Evolutionary conservation across 1,140 invertebrate species (phyloP), one percentile per base, ranked within the genome.

Genomic region (Nylanderia fulva): DNA sequence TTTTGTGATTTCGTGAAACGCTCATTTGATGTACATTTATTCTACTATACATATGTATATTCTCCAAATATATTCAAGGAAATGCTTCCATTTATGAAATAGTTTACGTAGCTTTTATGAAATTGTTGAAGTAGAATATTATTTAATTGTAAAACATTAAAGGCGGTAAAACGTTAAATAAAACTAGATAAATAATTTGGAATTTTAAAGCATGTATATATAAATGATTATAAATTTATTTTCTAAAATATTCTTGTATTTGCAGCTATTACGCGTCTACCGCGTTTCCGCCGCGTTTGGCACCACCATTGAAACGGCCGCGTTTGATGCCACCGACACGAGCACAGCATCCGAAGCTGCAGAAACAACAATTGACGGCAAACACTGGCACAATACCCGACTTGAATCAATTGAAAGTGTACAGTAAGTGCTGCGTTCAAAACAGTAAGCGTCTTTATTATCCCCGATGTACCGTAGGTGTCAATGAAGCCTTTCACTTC

Each of bases 221-320:
- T 48, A 15, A 1, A 33, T 33, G n/a, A 48, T 18, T 45, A 13
- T 42, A 1, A 66, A 13, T 89, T 86, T 91, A 91, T 85, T 92
- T 94, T 85, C 18, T 48, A 72, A 71, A 82, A 82, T 29, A 58
- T 33, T 27, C 52, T 58, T 58, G 36, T 60, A 27, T 39, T 82
- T 72, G 66, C 93, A 96, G 96, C 93, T 96, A 96, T 93, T 96
- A 96, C 90, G 95, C 96, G 42, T 96, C 96, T 71, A 95, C 96
- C n/a, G 93, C 96, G 56, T 95, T 96, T 83, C 93, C 95, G 21
- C 93, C 95, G 11, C 95, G 96, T 66, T 94, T 95, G 79, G 95
- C 96, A 69, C 95, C 95, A 6, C 95, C 95, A 9, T 94, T 96
- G 86, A 96, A 96, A 90, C 94, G 96, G 74, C 96, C 96, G 56